These are phyloP conservation scores for Drosophila dives DNA, from an alignment of 2,888 invertebrate species.

Conservation along the genomic window DNA sequence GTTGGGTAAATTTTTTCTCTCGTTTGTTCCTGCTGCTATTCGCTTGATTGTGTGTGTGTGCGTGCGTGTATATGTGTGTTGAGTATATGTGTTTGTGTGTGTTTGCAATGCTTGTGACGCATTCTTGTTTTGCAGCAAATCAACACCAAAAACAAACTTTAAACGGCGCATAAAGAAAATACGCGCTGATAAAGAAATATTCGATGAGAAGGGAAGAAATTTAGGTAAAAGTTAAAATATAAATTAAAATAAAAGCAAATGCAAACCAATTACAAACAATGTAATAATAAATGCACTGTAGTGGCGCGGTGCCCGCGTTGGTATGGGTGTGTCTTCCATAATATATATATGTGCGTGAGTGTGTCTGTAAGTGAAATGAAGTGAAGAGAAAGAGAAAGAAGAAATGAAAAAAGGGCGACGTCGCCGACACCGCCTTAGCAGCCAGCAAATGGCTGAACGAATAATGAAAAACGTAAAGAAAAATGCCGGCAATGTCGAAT, in stretches of 20 bases:
- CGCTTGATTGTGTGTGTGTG: constrained; percentile 37
- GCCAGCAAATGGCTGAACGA: constrained; percentile 36
- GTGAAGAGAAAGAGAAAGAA: constrained; percentile 49
- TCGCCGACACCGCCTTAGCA: constrained; percentile 49
- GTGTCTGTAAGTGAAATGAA: constrained; percentile 50
- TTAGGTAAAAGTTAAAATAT: constrained; percentile 27
- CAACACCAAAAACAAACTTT: constrained; percentile 53
- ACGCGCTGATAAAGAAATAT: constrained; percentile 39
- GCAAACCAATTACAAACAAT: constrained; percentile 33
- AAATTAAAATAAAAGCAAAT: constrained; percentile 40
- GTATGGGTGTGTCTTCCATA: constrained; percentile 56
- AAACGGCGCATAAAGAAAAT: constrained; percentile 41
- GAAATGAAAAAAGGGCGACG: constrained; percentile 73
- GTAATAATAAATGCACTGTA: constrained; percentile 52
- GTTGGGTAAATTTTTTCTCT: constrained; percentile 71
- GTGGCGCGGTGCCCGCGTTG: constrained; percentile 31
- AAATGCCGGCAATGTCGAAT: constrained; percentile 74
- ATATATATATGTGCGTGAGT: constrained; percentile 17
- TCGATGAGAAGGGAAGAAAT: constrained; percentile 18
- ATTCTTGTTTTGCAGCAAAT: constrained; percentile 74
- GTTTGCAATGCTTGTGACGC: constrained; percentile 65
- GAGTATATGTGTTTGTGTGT: constrained; percentile 19
- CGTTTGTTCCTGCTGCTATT: constrained; percentile 53
- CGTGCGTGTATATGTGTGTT: constrained; percentile 23
- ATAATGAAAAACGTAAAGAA: constrained; percentile 59